Percentiles rank a stretch among this genome's conserved stretches.
These are phyloP conservation scores for Labeo calbasu DNA, from an alignment of 2,797 vertebrate species.

Conservation along the genomic window DNA sequence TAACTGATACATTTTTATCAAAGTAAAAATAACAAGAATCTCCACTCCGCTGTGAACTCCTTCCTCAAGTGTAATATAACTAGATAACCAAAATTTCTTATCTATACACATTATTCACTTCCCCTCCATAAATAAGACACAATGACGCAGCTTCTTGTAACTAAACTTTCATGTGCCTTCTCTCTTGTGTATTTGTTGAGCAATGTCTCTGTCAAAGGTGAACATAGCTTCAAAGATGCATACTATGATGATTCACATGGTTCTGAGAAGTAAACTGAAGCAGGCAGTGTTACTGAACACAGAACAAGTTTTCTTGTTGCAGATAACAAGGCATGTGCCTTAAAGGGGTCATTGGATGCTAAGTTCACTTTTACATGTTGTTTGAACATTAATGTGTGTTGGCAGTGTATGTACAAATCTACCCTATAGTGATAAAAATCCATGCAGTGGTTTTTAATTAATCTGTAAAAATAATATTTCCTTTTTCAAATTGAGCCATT, in stretches of 20 bases:
- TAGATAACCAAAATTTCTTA: not conserved
- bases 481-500: too few species aligned
- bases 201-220: not conserved
- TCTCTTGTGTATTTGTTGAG: conserved; percentile 10
- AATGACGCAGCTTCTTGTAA: conserved; percentile 5
- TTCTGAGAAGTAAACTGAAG: not conserved
- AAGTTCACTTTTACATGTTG: too few species aligned
- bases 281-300: not conserved
- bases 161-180: conserved; percentile 7
- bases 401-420: too few species aligned
- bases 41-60: not conserved
- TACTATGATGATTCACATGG: not conserved
- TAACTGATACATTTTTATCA: not conserved
- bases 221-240: not conserved
- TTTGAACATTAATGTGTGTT: too few species aligned
- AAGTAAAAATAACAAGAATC: not conserved
- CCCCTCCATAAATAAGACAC: not conserved
- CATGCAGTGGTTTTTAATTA: too few species aligned
- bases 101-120: conserved; percentile 13
- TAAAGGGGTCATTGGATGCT: too few species aligned
- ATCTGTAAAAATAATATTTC: too few species aligned
- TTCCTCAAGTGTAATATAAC: not conserved
- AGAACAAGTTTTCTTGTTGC: not conserved
- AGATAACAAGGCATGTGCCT: not conserved
- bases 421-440: too few species aligned